Evolutionary conservation across 2,888 invertebrate genomes (phyloP).

Genomic region (Plusia festucae): DNA sequence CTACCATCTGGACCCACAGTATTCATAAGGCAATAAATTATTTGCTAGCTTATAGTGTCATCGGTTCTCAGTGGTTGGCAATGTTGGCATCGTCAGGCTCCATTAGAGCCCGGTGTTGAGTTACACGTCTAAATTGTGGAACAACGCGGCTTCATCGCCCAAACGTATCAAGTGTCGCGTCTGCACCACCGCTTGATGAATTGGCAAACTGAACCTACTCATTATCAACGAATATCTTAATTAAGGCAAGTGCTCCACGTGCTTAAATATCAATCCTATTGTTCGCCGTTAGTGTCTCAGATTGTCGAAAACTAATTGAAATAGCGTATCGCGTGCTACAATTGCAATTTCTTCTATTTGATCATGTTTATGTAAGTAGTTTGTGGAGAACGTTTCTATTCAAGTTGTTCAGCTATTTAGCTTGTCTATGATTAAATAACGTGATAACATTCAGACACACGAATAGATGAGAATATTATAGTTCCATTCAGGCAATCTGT

Average conservation of each 20-base stretch:
- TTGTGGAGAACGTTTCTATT: background rate
- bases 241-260: constrained; percentile 42
- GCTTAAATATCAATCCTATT: constrained; percentile 25
- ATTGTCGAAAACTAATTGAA: constrained; percentile 13
- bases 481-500: constrained; percentile 10
- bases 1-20: constrained; percentile 19
- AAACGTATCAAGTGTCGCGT: constrained; percentile 74
- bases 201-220: constrained; percentile 55
- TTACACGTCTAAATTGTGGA: constrained; percentile 85
- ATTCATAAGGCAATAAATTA: constrained; percentile 40
- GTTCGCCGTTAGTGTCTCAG: constrained; percentile 21
- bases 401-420: constrained; percentile 13
- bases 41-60: constrained; percentile 50
- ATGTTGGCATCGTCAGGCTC: constrained; percentile 67
- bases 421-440: constrained; percentile 24
- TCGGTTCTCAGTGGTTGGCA: constrained; percentile 54
- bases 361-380: constrained; percentile 8
- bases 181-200: constrained; percentile 63
- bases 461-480: constrained; percentile 15
- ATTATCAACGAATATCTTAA: constrained; percentile 45
- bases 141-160: constrained; percentile 75
- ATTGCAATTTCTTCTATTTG: constrained; percentile 24
- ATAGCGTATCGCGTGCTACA: constrained; percentile 7
- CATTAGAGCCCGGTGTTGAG: constrained; percentile 77
- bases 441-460: constrained; percentile 18